Evolutionary conservation across 2,113 vertebrate genomes (phyloP).

Genomic region (Chloebia gouldiae): DNA sequence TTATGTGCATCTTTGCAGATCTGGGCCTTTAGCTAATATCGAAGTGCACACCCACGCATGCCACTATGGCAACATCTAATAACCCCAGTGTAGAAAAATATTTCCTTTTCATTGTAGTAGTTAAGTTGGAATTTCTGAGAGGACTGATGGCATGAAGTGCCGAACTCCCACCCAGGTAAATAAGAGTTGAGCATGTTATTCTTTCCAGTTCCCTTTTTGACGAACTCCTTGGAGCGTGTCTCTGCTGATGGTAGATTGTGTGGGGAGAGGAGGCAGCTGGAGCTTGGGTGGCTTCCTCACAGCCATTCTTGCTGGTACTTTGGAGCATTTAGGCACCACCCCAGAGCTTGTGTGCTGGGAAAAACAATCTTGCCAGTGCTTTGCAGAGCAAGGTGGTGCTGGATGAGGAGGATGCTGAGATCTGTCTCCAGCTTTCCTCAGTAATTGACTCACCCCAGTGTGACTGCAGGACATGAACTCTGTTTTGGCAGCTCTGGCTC

Average conservation of each 20-base stretch:
- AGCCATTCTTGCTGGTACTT: neutral
- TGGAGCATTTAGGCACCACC: neutral
- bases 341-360: neutral
- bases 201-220: neutral
- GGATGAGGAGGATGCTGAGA: neutral
- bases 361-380: neutral
- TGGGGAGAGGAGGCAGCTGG: neutral
- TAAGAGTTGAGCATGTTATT: neutral
- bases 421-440: neutral
- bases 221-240: neutral
- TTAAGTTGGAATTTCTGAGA: slow-evolving; percentile 23
- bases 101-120: slow-evolving; percentile 32
- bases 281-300: neutral
- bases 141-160: neutral
- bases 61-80: neutral
- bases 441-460: neutral
- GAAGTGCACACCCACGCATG: neutral
- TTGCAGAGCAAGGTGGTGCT: neutral
- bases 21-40: neutral
- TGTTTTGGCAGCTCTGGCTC: neutral
- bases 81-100: slow-evolving; percentile 28
- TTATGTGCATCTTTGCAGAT: neutral
- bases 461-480: neutral
- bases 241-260: neutral
- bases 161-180: neutral